These are phyloP conservation scores for Phainopepla nitens DNA, from an alignment of 2,113 vertebrate genomes.

Conservation along the genomic window DNA sequence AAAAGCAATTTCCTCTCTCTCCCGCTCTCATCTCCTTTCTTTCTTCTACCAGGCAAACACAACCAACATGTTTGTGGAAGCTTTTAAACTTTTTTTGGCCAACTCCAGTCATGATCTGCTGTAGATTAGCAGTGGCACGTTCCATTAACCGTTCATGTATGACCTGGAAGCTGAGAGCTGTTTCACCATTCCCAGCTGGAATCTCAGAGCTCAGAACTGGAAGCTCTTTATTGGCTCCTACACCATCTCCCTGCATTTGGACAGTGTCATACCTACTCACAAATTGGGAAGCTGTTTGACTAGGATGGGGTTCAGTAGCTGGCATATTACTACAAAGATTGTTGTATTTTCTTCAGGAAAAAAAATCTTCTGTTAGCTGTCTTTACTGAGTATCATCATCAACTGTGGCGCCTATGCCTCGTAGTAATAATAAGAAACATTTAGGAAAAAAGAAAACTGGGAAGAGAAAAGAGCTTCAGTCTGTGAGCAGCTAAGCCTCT, in stretches of 20 bases:
- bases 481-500: neutral
- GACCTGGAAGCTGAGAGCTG: neutral
- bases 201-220: neutral
- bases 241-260: neutral
- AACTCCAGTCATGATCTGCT: neutral
- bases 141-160: neutral
- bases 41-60: neutral
- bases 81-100: neutral
- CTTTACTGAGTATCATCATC: neutral
- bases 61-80: neutral
- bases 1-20: neutral
- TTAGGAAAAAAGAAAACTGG: neutral
- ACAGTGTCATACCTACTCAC: neutral
- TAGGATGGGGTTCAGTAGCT: neutral
- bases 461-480: neutral
- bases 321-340: neutral
- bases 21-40: neutral
- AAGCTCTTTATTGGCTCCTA: neutral
- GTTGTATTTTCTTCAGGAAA: neutral
- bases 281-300: neutral
- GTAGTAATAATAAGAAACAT: neutral
- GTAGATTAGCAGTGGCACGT: neutral
- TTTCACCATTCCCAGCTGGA: neutral
- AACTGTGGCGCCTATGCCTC: neutral
- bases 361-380: neutral